A percentile compares a stretch with the other conserved stretches of the same genome.
Evolutionary conservation across 1,140 invertebrate species (phyloP).

Genomic region (Himalopsyche phryganea): DNA sequence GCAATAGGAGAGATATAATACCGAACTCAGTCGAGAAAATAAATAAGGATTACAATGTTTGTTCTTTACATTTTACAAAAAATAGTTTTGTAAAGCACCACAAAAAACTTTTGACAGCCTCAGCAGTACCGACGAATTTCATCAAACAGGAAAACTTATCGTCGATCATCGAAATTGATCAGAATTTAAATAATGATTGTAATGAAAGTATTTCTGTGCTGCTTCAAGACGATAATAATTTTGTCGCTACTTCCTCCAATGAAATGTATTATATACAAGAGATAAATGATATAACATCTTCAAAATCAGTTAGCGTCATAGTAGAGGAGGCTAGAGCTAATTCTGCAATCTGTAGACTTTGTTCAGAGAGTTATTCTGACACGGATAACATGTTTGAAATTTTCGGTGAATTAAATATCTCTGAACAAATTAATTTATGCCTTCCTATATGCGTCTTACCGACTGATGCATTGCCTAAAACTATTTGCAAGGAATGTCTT

Average conservation of each 20-base stretch:
- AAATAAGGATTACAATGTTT: constrained; percentile 12
- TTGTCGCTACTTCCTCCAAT: not conserved
- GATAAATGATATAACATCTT: not conserved
- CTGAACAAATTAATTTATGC: constrained; percentile 11
- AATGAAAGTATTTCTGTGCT: constrained; percentile 3
- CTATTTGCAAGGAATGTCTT: constrained; percentile 10
- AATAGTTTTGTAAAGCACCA: constrained; percentile 19
- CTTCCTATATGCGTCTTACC: constrained; percentile 5
- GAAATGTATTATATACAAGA: constrained; percentile 7
- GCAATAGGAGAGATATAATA: constrained; percentile 17
- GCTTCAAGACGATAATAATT: constrained; percentile 9
- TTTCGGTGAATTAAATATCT: constrained; percentile 6
- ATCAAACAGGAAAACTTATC: constrained; percentile 3
- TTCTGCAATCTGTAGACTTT: constrained; percentile 8
- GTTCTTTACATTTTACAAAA: constrained; percentile 12
- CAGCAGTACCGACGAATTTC: constrained; percentile 2
- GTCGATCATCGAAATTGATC: not conserved
- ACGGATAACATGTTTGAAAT: constrained; percentile 6
- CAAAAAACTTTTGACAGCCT: constrained; percentile 13
- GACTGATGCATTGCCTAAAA: constrained; percentile 13
- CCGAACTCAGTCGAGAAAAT: constrained; percentile 1
- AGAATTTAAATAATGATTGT: not conserved
- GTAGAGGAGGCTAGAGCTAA: not conserved
- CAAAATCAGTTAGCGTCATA: not conserved
- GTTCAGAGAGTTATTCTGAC: constrained; percentile 13